Base-by-base conservation (phyloP, 2,113 vertebrate species). In the Chaetops frenatus region DNA sequence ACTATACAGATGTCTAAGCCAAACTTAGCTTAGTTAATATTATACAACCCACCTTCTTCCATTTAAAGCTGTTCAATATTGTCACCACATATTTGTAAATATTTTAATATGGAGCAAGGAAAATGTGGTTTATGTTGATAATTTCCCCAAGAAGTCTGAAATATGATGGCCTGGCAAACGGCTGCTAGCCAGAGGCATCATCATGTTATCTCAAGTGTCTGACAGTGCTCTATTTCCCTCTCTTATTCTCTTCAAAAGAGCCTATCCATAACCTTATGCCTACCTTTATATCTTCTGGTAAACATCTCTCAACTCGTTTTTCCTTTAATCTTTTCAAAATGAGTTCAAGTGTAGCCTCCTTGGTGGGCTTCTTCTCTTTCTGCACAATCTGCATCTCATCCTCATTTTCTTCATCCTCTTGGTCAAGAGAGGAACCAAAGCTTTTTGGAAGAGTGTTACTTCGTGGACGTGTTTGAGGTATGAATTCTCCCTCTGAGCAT, bases 361-460 rank as follows among this genome's bases (percentile, higher is more conserved):
- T 98, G 64, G 97, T 98, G 89, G 98, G 98, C 44, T 97, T 98
- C 62, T 98, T 98, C 81, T 98, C 98, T 38, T 98, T 98, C 81
- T 97, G 97, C 88, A 96, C 87, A 83, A 96, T 70, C 96, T 62
- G 76, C 58, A 97, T 45, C 94, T 98, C 95, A 54, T 98, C 96
- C 65, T 94, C 96, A 24, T 97, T 98, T 61, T 98, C 98, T 27
- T 97, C 96, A 79, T 97, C 91, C 35, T 98, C 97, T 71, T 99
- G 98, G 82, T 99, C 99, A 96, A 99, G 97, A 36, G 99, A 99
- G 86, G 99, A 99, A 78, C 99, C 99, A 86, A 99, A 99, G 97
- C 99, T 99, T 96, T 99, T 99, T 97, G 99, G 99, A 95, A 99
- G 98, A 66, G 99, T 99, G 98, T 99, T 99, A 97, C 99, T 99